Evolutionary conservation across 2,113 vertebrate genomes (phyloP).

Genomic region (Petaurus breviceps): DNA sequence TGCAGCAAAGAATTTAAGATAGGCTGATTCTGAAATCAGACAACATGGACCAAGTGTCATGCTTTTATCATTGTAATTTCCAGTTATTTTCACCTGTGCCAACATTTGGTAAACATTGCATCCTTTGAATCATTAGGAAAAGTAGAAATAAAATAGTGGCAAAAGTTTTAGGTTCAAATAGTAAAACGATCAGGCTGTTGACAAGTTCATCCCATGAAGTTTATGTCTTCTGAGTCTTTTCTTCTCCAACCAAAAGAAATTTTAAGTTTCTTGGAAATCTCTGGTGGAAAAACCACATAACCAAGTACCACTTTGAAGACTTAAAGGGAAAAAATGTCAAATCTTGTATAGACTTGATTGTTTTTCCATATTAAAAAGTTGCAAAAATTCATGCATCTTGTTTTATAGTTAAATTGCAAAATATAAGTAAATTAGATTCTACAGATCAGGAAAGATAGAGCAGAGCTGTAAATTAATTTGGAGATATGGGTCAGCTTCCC

Average conservation of each 20-base stretch:
- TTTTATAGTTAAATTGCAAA: neutral
- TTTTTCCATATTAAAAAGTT: neutral
- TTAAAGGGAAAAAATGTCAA: neutral
- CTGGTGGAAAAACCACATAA: neutral
- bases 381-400: neutral
- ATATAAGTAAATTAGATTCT: neutral
- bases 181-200: neutral
- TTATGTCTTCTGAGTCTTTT: neutral
- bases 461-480: neutral
- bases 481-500: neutral
- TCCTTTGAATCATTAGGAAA: conserved; percentile 2
- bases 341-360: neutral
- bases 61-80: neutral
- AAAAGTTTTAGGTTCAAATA: conserved; percentile 2
- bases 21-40: neutral
- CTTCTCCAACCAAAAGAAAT: neutral
- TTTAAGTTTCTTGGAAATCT: neutral
- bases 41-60: neutral
- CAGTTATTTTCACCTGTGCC: neutral
- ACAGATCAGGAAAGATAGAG: neutral
- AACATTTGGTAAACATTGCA: neutral
- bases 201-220: neutral
- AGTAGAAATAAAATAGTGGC: neutral
- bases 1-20: conserved; percentile 4
- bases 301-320: neutral